A percentile compares a stretch with the other conserved stretches of the same genome.
These are phyloP conservation scores for Conchocele bisecta DNA, from an alignment of 2,888 invertebrate species.

Conservation along the genomic window DNA sequence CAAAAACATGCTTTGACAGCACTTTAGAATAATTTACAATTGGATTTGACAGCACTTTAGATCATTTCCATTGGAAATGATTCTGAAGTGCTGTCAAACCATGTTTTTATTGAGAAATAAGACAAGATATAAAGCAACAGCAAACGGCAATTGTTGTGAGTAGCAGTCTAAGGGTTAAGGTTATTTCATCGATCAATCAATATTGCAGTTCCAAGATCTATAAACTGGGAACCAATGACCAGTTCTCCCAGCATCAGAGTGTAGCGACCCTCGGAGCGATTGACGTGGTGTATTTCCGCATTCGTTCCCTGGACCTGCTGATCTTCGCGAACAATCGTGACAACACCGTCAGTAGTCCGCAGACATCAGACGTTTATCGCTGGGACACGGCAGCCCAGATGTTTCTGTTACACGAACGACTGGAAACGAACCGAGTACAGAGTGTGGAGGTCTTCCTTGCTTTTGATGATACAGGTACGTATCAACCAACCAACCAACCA, in stretches of 20 bases:
- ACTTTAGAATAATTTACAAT: no score
- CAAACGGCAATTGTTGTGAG: no score
- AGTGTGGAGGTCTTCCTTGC: slow-evolving; percentile 61
- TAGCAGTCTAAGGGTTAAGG: no score
- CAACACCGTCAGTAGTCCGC: slow-evolving; percentile 69
- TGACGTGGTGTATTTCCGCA: slow-evolving; percentile 64
- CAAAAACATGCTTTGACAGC: no score
- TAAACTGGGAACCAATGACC: slow-evolving; percentile 66
- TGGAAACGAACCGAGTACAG: slow-evolving; percentile 68
- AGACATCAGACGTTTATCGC: slow-evolving; percentile 70
- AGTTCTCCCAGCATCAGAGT: slow-evolving; percentile 76
- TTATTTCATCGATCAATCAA: no score
- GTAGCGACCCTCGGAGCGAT: slow-evolving; percentile 74
- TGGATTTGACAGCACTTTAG: no score
- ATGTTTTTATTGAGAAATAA: no score
- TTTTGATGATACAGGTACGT: slow-evolving; percentile 65
- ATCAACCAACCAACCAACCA: no score
- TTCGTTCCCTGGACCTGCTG: slow-evolving; percentile 66
- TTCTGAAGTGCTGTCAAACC: no score
- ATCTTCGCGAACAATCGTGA: slow-evolving; percentile 77
- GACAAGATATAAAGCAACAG: no score
- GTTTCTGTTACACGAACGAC: slow-evolving; percentile 72
- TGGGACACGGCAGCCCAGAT: slow-evolving; percentile 70
- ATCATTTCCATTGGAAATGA: no score
- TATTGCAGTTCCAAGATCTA: slow-evolving; percentile 79